These are phyloP conservation scores for Branchipolynoe longqiensis DNA, from an alignment of 2,888 invertebrate genomes.

Conservation along the genomic window DNA sequence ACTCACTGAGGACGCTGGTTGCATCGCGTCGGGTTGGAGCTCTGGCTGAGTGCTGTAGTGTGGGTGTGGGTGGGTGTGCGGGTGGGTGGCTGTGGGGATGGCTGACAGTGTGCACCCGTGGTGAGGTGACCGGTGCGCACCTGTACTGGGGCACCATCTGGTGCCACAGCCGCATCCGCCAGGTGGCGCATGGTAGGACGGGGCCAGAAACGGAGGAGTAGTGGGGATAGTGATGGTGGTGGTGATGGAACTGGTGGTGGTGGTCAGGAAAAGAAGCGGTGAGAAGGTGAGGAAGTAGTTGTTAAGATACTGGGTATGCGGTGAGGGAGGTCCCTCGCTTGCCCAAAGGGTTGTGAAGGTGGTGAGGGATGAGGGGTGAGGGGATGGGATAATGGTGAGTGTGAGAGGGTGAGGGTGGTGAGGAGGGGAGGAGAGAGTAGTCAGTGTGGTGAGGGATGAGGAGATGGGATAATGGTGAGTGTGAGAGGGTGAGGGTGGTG, in stretches of 20 bases:
- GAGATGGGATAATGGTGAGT: not conserved
- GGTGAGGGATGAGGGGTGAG: not conserved
- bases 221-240: no score
- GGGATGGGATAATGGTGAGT: not conserved
- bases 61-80: not conserved
- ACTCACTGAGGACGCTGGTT: no score
- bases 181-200: conserved; percentile 20
- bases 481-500: no score
- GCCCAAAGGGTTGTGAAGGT: not conserved
- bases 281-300: not conserved
- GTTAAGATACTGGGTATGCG: not conserved
- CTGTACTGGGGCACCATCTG: conserved; percentile 31
- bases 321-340: no score
- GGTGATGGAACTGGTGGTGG: not conserved
- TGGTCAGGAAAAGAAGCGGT: not conserved
- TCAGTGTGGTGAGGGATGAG: not conserved
- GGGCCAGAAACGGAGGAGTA: no score
- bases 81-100: not conserved
- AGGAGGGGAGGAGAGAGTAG: no score
- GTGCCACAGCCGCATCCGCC: not conserved
- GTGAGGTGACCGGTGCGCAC: not conserved
- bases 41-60: not conserved
- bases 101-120: no score
- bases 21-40: not conserved
- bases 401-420: not conserved